Conservation (phyloP, 2,113 vertebrate species). For the Sinocyclocheilus anshuiensis region DNA sequence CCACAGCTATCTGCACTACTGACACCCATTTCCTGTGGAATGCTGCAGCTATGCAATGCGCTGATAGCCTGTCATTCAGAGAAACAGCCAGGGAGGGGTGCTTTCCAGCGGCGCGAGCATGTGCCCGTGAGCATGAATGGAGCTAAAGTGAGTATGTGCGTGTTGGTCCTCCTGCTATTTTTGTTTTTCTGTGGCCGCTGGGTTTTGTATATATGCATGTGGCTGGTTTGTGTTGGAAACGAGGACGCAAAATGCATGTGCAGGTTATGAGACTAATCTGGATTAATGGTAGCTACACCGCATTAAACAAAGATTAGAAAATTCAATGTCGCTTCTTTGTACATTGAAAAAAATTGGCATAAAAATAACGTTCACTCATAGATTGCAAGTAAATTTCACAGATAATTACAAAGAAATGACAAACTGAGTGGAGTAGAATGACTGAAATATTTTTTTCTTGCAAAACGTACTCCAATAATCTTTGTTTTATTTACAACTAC, state of each 20-base stretch:
- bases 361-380: no score
- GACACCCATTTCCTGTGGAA: constrained; percentile 54
- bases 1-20: constrained; percentile 41
- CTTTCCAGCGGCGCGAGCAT: not conserved
- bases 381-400: no score
- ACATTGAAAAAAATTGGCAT: no score
- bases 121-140: constrained; percentile 9
- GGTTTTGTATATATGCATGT: constrained; percentile 3
- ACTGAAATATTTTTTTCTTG: no score
- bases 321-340: no score
- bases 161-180: not conserved
- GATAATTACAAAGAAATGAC: no score
- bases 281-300: not conserved
- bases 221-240: not conserved
- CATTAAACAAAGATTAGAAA: no score
- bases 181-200: constrained; percentile 5
- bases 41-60: constrained; percentile 12
- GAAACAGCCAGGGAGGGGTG: not conserved
- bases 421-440: no score
- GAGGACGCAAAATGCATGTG: not conserved
- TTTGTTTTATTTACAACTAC: no score
- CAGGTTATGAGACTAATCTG: not conserved
- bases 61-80: constrained; percentile 36
- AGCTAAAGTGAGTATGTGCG: not conserved
- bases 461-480: no score